Evolutionary conservation across 2,113 vertebrate genomes (phyloP).

Genomic region (Stercorarius parasiticus): DNA sequence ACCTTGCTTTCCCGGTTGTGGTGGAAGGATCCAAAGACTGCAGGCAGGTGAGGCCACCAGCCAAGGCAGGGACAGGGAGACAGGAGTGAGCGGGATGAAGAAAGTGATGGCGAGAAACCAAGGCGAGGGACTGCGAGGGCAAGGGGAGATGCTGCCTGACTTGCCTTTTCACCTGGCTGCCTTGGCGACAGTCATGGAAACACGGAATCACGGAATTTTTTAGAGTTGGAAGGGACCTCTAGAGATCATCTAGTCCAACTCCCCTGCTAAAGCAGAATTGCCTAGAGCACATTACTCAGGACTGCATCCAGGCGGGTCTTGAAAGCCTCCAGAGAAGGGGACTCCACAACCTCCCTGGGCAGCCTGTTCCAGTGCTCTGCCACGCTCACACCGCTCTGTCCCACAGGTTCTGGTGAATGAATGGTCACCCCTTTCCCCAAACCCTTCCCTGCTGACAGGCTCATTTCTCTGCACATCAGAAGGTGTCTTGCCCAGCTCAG

Average conservation of each 20-base stretch:
- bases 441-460: not conserved
- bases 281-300: too few relatives aligned
- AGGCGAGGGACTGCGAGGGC: not conserved
- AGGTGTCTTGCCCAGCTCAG: not conserved
- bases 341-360: too few relatives aligned
- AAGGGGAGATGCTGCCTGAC: not conserved
- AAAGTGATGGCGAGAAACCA: not conserved
- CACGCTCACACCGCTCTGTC: too few relatives aligned
- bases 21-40: not conserved
- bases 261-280: too few relatives aligned
- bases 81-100: not conserved
- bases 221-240: too few relatives aligned
- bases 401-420: not conserved
- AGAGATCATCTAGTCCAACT: too few relatives aligned
- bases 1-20: accelerated
- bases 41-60: not conserved
- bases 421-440: not conserved
- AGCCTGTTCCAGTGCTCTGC: too few relatives aligned
- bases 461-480: accelerated
- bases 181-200: not conserved
- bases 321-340: too few relatives aligned
- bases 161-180: not conserved
- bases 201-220: too few relatives aligned
- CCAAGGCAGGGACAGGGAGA: not conserved
- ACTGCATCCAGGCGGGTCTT: too few relatives aligned